These are phyloP conservation scores for Camptogramma bilineatum DNA, from an alignment of 2,888 invertebrate species.

Conservation along the genomic window DNA sequence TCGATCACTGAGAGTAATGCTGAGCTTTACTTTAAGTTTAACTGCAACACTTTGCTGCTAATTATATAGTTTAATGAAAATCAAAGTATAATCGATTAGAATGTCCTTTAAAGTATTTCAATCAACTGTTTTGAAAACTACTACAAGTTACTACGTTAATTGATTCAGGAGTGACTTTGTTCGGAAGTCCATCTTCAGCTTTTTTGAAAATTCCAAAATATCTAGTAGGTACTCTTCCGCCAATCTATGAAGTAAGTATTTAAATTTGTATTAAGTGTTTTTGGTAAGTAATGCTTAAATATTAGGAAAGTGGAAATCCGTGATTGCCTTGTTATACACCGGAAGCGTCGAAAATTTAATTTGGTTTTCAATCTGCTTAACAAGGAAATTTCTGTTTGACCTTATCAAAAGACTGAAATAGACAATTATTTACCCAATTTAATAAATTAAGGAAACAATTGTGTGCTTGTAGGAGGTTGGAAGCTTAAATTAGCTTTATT, in stretches of 20 bases:
- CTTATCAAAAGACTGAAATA: conserved; percentile 11
- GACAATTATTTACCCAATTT: background rate
- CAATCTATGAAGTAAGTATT: no score
- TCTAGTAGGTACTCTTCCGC: no score
- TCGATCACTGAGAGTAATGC: conserved; percentile 58
- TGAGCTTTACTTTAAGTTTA: conserved; percentile 46
- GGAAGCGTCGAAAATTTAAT: conserved; percentile 20
- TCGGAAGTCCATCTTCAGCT: no score
- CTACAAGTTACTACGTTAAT: background rate
- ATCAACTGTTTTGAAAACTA: background rate
- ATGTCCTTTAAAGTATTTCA: background rate
- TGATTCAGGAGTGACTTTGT: no score
- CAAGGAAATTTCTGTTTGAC: conserved; percentile 14
- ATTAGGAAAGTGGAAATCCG: conserved; percentile 6
- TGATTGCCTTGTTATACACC: conserved; percentile 7
- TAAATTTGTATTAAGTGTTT: no score
- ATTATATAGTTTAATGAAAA: conserved; percentile 6
- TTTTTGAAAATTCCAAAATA: no score
- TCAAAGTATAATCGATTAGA: background rate
- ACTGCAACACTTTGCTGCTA: conserved; percentile 20
- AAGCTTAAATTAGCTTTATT: background rate
- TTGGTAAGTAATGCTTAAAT: conserved; percentile 2
- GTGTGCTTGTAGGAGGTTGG: background rate
- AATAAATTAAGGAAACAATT: conserved; percentile 3
- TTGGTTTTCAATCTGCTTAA: conserved; percentile 10